Base-by-base conservation (phyloP, 2,797 vertebrate genomes). In the Betta splendens region DNA sequence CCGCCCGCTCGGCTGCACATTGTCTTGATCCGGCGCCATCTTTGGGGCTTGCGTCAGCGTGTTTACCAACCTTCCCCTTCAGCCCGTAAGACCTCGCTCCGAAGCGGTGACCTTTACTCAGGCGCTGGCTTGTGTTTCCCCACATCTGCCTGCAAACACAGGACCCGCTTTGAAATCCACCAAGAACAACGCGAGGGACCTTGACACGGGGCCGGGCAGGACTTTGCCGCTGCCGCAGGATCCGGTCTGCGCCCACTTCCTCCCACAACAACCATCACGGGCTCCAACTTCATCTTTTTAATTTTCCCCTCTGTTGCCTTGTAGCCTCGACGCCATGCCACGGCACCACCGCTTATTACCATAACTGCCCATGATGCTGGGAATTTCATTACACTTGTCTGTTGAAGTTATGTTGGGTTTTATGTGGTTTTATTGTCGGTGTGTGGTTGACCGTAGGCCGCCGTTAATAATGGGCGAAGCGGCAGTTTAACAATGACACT, bases 401-500 rank as follows among this genome's bases (percentile, higher is more conserved):
- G 67, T 64, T 69, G 77, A 89, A 87, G 86, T 92, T 90, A 88
- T 88, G 86, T 83, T 57, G 72, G 77, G 71, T 83, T 90, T 89
- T 85, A 87, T 89, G 80, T 57, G 50, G 75, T 88, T 90, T 92
- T 89, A 92, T 91, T 88, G 86, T 81, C 64, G 40, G 84, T 82
- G 85, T 81, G 83, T 75, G 79, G 85, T 83, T 91, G 87, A 91
- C 89, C 79, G 70, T 85, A 76, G 87, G 72, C 77, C 52, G 39
- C 72, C 82, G 77, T 93, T 92, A 92, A 92, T 93, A 91, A 91
- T 55, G 74, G 77, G 54, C 55, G 67, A 84, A 81, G 81, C 77
- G 60, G 77, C 83, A 83, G 84, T 89, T 92, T 89, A 91, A 91
- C 89, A 89, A 85, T 88, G 89, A 88, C 91, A 90, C 83, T 91